phyloP scores from a whole-genome alignment of 2,113 vertebrate genomes.

The Hyla sarda region DNA sequence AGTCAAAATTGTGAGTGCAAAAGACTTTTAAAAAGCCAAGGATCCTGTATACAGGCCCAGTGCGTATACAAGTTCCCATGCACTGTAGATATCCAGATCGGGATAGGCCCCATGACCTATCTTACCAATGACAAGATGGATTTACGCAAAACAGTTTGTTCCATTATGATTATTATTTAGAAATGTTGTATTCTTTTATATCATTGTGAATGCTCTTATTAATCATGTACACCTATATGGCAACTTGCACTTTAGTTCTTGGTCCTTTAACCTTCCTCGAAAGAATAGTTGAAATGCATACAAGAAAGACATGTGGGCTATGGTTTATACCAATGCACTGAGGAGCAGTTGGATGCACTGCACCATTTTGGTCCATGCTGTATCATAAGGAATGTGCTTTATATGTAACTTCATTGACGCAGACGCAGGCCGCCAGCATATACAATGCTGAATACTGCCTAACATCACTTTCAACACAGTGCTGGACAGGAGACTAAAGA shows the following conservation, averaged over 20 bases:
- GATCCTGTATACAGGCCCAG: neutral
- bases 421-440: neutral
- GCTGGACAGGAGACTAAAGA: neutral
- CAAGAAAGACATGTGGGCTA: neutral
- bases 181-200: neutral
- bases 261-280: slow-evolving; percentile 6
- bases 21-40: neutral
- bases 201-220: slow-evolving; percentile 8
- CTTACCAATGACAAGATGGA: neutral
- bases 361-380: neutral
- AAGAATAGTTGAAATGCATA: neutral
- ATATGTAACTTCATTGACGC: neutral
- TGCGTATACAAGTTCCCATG: neutral
- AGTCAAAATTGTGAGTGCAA: neutral
- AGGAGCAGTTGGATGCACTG: slow-evolving; percentile 9
- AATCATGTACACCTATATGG: neutral
- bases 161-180: neutral
- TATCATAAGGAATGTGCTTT: neutral
- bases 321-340: slow-evolving; percentile 18
- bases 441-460: neutral
- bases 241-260: slow-evolving; percentile 34
- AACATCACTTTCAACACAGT: neutral
- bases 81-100: neutral
- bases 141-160: neutral
- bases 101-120: neutral